Base-by-base conservation (phyloP, 2,113 vertebrate genomes). In the Ameiurus melas region DNA sequence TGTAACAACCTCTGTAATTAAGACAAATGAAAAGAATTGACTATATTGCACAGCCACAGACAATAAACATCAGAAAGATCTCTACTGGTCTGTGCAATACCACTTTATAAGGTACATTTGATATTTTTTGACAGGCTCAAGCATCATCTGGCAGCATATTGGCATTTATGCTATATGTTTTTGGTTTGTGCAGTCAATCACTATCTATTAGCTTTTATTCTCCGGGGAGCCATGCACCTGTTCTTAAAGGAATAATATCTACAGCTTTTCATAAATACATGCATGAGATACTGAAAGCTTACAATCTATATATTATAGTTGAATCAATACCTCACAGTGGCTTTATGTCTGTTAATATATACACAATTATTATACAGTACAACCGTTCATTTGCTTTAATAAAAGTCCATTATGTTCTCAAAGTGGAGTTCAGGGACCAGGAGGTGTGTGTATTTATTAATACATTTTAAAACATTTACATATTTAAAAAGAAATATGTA, bases 1-100 rank as follows among this genome's bases (percentile, higher is more conserved):
- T 51, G 33, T 80, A 39, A 84, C 78, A 85, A 85, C 75, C 53
- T 73, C 81, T 62, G 66, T 68, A 51, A 87, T 81, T 77, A 77
- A 73, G 81, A 55, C n/a, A 80, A 80, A 39, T 80, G 10, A 86
- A 62, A 57, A 62, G 78, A 85, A 64, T 68, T 20, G 53, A 27
- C 25, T 62, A 79, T 70, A 82, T 86, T 51, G 4, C 33, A n/a
- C 17, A 51, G 77, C 55, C 62, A 90, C 20, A 77, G 73, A 73
- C 83, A 85, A 33, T 25, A 20, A 22, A 19, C 71, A 33, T 60
- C 20, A 22, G 19, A 47, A 77, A 47, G 16, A 73, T 73, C n/a
- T 19, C 39, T 64, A 64, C 36, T 81, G 78, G 27, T 30, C 27
- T 68, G 25, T 60, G 58, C 33, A 30, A n/a, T 47, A 66, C 81